Percentiles rank a stretch among this genome's conserved stretches.
Conservation (phyloP, 2,888 invertebrate genomes). For the Linyphia triangularis region DNA sequence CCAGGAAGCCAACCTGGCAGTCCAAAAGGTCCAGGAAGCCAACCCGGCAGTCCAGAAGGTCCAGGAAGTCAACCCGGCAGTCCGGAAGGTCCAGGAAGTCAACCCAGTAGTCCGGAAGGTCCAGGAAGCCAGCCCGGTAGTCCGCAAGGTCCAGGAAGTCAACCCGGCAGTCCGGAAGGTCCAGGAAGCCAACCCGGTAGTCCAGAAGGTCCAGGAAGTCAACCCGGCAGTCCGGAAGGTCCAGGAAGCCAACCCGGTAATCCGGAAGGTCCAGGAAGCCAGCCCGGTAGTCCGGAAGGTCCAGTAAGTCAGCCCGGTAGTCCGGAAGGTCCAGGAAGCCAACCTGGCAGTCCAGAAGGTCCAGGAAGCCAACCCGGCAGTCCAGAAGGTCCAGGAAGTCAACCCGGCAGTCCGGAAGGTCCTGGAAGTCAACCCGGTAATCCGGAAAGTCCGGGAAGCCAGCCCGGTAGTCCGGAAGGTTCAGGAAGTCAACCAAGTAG, state of each 20-base stretch:
- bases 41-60: too few species aligned
- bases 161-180: too few species aligned
- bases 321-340: neutral
- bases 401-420: neutral
- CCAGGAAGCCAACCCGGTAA: neutral
- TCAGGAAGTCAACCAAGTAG: neutral
- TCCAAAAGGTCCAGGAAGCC: neutral
- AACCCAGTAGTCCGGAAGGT: neutral
- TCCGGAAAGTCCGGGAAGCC: neutral
- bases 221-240: neutral
- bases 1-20: too few species aligned
- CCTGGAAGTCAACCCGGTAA: neutral
- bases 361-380: too few species aligned
- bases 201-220: constrained; percentile 2
- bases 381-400: neutral
- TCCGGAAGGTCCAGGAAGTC: neutral
- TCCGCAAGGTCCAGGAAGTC: too few species aligned
- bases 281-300: neutral
- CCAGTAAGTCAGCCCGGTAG: neutral
- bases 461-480: neutral
- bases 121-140: neutral
- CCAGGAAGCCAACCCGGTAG: neutral
- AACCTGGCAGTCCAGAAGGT: neutral
- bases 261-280: neutral
- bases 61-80: neutral